Base-by-base conservation (phyloP, 1,140 invertebrate species). In the Drosophila ironensis region DNA sequence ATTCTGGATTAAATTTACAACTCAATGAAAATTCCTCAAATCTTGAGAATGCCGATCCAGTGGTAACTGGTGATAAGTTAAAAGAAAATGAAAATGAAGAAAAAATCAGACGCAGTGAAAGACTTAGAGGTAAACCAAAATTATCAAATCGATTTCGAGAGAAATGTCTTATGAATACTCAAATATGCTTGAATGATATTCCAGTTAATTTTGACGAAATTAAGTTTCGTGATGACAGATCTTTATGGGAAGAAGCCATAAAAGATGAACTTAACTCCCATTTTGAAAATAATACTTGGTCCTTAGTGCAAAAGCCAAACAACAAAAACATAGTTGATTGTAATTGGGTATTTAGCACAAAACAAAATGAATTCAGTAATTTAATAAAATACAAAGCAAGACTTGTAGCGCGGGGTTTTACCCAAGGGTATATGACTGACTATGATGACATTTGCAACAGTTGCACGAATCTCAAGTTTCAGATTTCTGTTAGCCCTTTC, bases 391-490 rank as follows among this genome's bases (percentile, higher is more conserved):
- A 89, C 64, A 91, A 91, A 53, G 91, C 88, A 24, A 60, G 91
- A 22, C 72, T 91, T 42, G 88, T 91, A 25, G 90, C 89, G 3
- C 72, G 87, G 37, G 90, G 91, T 14, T 91, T 86, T 59, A 74
- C 44, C 9, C 91, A 91, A 74, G 40, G 75, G 47, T 67, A 82
- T 67, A 64, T 82, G 20, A 28, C 75, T 14, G 90, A 91, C 20
- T 30, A 22, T n/a, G 38, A 41, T 38, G 33, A 35, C 46, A 17
- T 50, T 30, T 51, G 48, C 19, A 38, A 33, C 48, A 40, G 48
- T 51, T 51, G 48, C 35, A 25, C 48, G 48, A 51, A 25, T 51
- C 40, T 51, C 19, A 12, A 52, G 37, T 42, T 52, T 52, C 17
- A 52, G 37, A 42, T 52, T 52, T 52, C 9, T 52, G 12, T 52